Evolutionary conservation across 2,113 vertebrate species (phyloP), one percentile per base, ranked within the genome.

Genomic region (Apteryx owenii): DNA sequence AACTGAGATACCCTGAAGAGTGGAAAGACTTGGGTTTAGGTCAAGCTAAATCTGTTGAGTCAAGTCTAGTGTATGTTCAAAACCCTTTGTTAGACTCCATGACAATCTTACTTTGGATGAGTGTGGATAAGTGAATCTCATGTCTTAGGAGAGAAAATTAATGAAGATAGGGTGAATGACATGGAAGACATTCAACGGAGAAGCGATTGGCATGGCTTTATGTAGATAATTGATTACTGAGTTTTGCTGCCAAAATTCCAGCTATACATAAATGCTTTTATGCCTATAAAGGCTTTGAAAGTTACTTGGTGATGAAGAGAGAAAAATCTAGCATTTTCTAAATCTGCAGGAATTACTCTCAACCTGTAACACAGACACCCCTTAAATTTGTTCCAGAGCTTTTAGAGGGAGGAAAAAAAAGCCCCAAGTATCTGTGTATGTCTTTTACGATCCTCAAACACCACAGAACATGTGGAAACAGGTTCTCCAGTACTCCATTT

Each of bases 391-490:
- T 18, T 29, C 56, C 31, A 58, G 29, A 58, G 29, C 29, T 58
- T 58, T 58, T 58, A 58, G 56, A 31, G 29, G 29, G 56, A 58
- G 29, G 56, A 28, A 56, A 56, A 54, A 58, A 58, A 75, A 65
- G 5, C 23, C 7, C 4, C 15, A 69, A 66, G 14, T 31, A 8
- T 9, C 9, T 0, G 2, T 0, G 0, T 19, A 10, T 4, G 2
- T 48, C 46, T 9, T 48, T 48, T 48, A 19, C 9, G 46, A 48
- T 48, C 31, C 53, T 83, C 53, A 69, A 23, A 42, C 15, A 69
- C 18, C 22, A 33, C 17, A 76, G 29, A 56, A 50, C n/a, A 33
- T 11, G 8, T 1, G 17, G 46, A 8, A 80, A 8, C 17, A 50
- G 10, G 25, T 88, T 38, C 12, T 82, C 20, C 6, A 40, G 42